Evolutionary conservation across 2,797 vertebrate genomes (phyloP).

Genomic region (Borostomias antarcticus): DNA sequence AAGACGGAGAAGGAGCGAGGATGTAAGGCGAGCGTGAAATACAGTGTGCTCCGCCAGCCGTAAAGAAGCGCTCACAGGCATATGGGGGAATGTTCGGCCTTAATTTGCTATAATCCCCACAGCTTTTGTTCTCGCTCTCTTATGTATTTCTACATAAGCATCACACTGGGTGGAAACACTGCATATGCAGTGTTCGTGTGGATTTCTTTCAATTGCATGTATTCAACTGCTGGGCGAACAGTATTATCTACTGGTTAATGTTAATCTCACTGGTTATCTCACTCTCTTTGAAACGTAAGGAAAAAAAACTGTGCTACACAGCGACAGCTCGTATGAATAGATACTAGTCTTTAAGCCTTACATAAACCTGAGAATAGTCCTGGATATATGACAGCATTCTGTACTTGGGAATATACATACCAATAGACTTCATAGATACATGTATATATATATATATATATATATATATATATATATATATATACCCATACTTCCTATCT

Average conservation of each 20-base stretch:
- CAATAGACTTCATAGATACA: too few species aligned
- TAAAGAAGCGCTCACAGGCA: slow-evolving; percentile 27
- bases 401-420: too few species aligned
- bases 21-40: slow-evolving; percentile 45
- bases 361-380: background rate
- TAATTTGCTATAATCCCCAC: slow-evolving; percentile 25
- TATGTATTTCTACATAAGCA: background rate
- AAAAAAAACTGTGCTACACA: too few species aligned
- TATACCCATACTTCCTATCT: too few species aligned
- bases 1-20: slow-evolving; percentile 17
- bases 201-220: background rate
- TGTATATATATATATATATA: too few species aligned
- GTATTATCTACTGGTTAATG: background rate
- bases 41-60: slow-evolving; percentile 5
- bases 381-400: background rate
- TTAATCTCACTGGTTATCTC: background rate
- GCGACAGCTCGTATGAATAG: too few species aligned
- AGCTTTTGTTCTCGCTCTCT: background rate
- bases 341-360: background rate
- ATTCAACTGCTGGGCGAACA: slow-evolving; percentile 11
- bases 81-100: slow-evolving; percentile 21
- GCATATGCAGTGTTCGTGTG: slow-evolving; percentile 3
- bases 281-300: background rate
- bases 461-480: too few species aligned
- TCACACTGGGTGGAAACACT: slow-evolving; percentile 1